Percentiles rank a stretch among this genome's conserved stretches.
phyloP scores from a whole-genome alignment of 2,113 vertebrate species.

The Lophius piscatorius region DNA sequence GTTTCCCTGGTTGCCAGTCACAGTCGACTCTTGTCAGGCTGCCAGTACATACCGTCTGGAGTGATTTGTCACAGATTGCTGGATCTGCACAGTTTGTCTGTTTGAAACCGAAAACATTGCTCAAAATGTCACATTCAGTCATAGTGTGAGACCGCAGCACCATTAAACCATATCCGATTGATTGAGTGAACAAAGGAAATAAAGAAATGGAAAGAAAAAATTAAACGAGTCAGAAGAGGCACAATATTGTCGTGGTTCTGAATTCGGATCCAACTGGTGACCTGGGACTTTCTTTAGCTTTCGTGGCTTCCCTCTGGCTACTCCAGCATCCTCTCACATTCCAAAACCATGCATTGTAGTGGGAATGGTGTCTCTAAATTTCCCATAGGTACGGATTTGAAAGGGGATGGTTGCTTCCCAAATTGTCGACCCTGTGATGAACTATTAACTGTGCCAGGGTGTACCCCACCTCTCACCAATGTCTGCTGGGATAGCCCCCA shows the following conservation, averaged over 20 bases:
- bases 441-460: too few species aligned
- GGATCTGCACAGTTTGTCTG: slow-evolving; percentile 6
- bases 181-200: slow-evolving; percentile 8
- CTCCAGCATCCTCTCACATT: too few species aligned
- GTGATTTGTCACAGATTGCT: slow-evolving; percentile 28
- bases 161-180: not conserved
- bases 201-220: not conserved
- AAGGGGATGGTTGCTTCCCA: too few species aligned
- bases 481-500: too few species aligned
- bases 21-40: slow-evolving; percentile 32
- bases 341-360: too few species aligned
- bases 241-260: slow-evolving; percentile 3
- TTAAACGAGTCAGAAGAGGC: slow-evolving; percentile 5
- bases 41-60: slow-evolving; percentile 22
- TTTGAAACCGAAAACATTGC: slow-evolving; percentile 21
- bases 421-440: too few species aligned
- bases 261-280: too few species aligned
- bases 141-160: not conserved
- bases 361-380: too few species aligned
- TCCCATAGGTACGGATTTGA: too few species aligned
- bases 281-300: too few species aligned
- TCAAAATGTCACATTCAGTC: slow-evolving; percentile 5
- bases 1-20: slow-evolving; percentile 32
- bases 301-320: too few species aligned
- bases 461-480: too few species aligned